phyloP scores from a whole-genome alignment of 1,140 invertebrate species.

The Lepidurus packardi region DNA sequence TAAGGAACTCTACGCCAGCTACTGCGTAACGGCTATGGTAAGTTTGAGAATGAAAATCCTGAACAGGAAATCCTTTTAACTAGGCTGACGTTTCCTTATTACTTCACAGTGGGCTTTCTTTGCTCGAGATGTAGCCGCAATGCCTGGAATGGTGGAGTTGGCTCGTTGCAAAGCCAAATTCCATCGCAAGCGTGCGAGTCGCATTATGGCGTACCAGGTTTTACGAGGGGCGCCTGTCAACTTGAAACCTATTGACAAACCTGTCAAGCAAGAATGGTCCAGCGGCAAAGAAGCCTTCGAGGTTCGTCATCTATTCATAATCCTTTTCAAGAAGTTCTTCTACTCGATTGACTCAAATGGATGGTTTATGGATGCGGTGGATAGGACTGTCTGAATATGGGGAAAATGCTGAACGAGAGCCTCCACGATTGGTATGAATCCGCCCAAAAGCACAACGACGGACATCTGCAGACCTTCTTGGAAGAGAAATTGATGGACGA shows the following conservation, averaged over 20 bases:
- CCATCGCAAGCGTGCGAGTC: conserved; percentile 26
- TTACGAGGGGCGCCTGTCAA: conserved; percentile 66
- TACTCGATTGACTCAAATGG: background rate
- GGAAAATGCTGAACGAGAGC: conserved; percentile 44
- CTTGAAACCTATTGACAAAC: conserved; percentile 53
- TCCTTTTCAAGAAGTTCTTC: background rate
- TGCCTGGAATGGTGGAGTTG: conserved; percentile 54
- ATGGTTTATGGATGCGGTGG: conserved; percentile 1
- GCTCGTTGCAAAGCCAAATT: conserved; percentile 5
- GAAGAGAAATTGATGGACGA: conserved; percentile 65
- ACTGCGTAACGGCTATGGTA: conserved; percentile 52
- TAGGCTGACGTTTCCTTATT: background rate
- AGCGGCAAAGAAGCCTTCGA: conserved; percentile 54
- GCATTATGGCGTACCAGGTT: conserved; percentile 70
- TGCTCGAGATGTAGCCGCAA: conserved; percentile 69
- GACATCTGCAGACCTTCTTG: conserved; percentile 64
- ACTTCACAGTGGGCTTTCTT: conserved; percentile 46
- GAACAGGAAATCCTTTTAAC: background rate
- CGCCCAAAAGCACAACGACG: conserved; percentile 59
- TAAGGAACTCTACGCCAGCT: conserved; percentile 55
- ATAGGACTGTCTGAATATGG: conserved; percentile 20
- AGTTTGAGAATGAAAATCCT: conserved; percentile 31
- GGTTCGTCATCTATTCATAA: conserved; percentile 12
- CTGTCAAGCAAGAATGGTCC: conserved; percentile 57
- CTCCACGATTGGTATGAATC: conserved; percentile 61